phyloP scores from a whole-genome alignment of 2,888 invertebrate genomes.

The Conchocele bisecta region DNA sequence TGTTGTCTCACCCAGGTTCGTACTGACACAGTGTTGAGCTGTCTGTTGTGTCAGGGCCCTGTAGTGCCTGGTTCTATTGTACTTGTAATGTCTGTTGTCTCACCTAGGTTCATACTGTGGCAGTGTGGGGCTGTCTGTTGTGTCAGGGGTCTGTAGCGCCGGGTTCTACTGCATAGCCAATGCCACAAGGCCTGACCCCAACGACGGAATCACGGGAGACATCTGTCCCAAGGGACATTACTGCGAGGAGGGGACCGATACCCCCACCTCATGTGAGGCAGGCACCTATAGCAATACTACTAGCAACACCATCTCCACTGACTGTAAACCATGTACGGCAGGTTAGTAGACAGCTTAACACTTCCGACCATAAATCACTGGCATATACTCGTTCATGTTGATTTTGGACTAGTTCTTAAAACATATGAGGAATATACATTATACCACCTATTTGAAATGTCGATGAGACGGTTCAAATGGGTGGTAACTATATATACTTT shows the following conservation, averaged over 20 bases:
- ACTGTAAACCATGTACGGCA: constrained; percentile 76
- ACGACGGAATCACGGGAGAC: constrained; percentile 76
- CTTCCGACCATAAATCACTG: too few relatives aligned
- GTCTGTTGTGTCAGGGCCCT: too few relatives aligned
- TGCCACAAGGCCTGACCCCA: constrained; percentile 70
- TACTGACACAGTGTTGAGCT: too few relatives aligned
- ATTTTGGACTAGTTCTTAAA: too few relatives aligned
- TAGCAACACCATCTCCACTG: constrained; percentile 67
- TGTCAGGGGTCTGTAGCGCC: constrained; percentile 73
- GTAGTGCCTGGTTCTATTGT: too few relatives aligned
- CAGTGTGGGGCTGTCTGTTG: constrained; percentile 66
- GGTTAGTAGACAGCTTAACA: constrained; percentile 71
- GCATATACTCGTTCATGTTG: too few relatives aligned
- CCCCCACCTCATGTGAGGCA: constrained; percentile 72
- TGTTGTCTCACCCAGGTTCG: too few relatives aligned
- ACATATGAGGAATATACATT: too few relatives aligned
- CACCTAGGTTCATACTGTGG: constrained; percentile 76
- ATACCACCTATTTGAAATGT: too few relatives aligned
- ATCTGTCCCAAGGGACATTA: constrained; percentile 77
- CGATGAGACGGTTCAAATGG: too few relatives aligned
- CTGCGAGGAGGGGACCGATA: constrained; percentile 74
- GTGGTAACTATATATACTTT: too few relatives aligned
- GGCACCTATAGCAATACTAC: constrained; percentile 77
- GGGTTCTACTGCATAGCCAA: constrained; percentile 78
- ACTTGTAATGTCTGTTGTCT: neutral